phyloP scores from a whole-genome alignment of 2,113 vertebrate genomes.

The human (Homo sapiens) region GRCh38 chr1:56676001-56676500 shows the following conservation, averaged over 20 bases:
- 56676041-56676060: neutral
- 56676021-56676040: neutral
- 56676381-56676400: neutral
- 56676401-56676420: neutral
- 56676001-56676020: slow-evolving; percentile 27
- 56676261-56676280: neutral
- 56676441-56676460: neutral
- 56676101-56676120: neutral
- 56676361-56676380: neutral
- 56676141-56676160: neutral
- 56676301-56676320: neutral
- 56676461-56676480: neutral
- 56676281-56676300: neutral
- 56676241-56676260: neutral
- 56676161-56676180: neutral
- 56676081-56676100: neutral
- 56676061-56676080: neutral
- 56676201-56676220: neutral
- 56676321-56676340: neutral
- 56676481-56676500: neutral
- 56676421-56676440: neutral
- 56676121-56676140: neutral
- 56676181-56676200: neutral
- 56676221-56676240: neutral
- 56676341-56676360: neutral